Evolutionary conservation across 2,888 invertebrate genomes (phyloP), one percentile per base, ranked within the genome.

Genomic region (Tanaodytes sp.): DNA sequence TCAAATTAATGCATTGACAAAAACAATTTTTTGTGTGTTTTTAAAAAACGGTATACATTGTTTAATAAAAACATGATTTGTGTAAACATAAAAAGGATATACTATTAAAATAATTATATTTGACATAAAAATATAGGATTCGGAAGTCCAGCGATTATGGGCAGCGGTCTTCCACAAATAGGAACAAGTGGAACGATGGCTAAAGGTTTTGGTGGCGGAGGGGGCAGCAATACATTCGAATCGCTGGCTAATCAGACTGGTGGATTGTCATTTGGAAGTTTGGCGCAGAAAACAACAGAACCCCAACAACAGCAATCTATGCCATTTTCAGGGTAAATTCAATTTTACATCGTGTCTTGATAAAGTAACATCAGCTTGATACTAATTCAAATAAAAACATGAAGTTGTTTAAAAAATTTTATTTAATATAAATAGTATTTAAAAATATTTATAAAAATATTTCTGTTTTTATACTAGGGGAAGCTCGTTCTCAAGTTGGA

Each of bases 401-500:
- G n/a, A n/a, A n/a, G n/a, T n/a, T n/a, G n/a, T n/a, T n/a, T n/a
- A n/a, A n/a, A n/a, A n/a, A n/a, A n/a, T n/a, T n/a, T n/a, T n/a
- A 36, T 15, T 49, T 49, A 37, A 23, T n/a, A 18, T 23, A 30
- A 37, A n/a, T n/a, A n/a, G n/a, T n/a, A n/a, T n/a, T n/a, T n/a
- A n/a, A n/a, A n/a, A n/a, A 40, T 30, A 59, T 12, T 2, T 12
- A 46, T 51, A 36, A 36, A 4, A 3, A 4, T n/a, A 14, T 36
- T 49, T 52, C 36, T 80, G 80, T 68, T 71, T 36, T 79, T 82
- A 70, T 23, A 23, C 23, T 66, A 84, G 83, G 12, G 81, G 82
- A 71, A 82, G 79, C 57, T 83, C 84, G 4, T 85, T 84, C 54
- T 82, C 81, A 8, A 83, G 79, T 59, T 85, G 84, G 84, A 80